These are phyloP conservation scores for Sorex maritimensis DNA, from an alignment of 2,797 vertebrate genomes.

Conservation along the genomic window DNA sequence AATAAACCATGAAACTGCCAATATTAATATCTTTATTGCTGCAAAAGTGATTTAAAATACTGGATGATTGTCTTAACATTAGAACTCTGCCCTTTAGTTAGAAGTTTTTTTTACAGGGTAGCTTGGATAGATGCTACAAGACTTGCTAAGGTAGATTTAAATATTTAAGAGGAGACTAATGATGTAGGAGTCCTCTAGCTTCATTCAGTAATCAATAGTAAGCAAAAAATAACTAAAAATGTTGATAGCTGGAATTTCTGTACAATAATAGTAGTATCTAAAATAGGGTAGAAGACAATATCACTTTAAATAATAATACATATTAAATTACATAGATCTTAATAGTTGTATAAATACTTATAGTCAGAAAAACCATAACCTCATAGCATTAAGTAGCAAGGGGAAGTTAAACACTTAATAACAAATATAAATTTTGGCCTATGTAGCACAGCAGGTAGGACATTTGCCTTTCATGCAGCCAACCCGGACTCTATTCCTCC, in stretches of 20 bases:
- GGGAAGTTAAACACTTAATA: background rate
- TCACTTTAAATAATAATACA: background rate
- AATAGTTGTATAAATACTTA: background rate
- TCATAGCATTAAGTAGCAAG: slow-evolving; percentile 9
- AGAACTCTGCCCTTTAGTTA: background rate
- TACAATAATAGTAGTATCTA: background rate
- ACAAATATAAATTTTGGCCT: background rate
- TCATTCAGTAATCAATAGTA: background rate
- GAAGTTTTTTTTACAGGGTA: background rate
- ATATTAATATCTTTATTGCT: background rate
- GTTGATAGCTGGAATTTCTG: background rate
- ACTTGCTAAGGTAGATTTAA: background rate
- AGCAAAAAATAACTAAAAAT: slow-evolving; percentile 16
- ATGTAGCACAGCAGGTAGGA: too few species aligned
- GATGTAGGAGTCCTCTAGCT: background rate
- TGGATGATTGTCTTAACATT: background rate
- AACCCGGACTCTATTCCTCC: too few species aligned
- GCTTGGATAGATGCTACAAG: background rate
- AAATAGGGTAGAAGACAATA: background rate
- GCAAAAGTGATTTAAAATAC: background rate
- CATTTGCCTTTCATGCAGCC: too few species aligned
- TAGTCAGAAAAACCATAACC: background rate
- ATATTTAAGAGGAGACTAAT: slow-evolving; percentile 10
- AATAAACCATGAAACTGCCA: background rate
- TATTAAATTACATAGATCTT: background rate